phyloP scores from a whole-genome alignment of 2,113 vertebrate species.

The Peromyscus californicus region DNA sequence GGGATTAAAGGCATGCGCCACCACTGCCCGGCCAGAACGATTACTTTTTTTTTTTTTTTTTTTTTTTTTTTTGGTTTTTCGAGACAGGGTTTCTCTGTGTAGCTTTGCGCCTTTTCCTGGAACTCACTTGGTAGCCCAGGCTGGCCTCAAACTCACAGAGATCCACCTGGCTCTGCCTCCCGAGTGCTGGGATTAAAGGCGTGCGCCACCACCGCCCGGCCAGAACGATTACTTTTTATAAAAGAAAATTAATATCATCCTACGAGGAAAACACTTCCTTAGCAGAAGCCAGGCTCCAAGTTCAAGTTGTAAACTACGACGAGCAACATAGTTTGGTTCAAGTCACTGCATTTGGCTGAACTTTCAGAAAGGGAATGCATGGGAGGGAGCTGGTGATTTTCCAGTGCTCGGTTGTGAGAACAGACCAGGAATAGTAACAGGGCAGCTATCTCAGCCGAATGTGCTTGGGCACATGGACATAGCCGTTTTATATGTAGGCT shows the following conservation, averaged over 20 bases:
- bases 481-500: conserved; percentile 8
- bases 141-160: too few relatives aligned
- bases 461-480: background rate
- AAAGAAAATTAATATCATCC: background rate
- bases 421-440: background rate
- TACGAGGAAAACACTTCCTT: conserved; percentile 1
- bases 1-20: too few relatives aligned
- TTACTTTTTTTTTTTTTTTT: too few relatives aligned
- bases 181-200: too few relatives aligned
- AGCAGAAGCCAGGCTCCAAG: conserved; percentile 10
- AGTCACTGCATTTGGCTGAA: background rate
- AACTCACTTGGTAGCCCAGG: too few relatives aligned
- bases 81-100: too few relatives aligned
- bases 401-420: background rate
- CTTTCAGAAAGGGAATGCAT: conserved; percentile 29
- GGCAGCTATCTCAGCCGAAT: background rate
- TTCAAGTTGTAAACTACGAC: conserved; percentile 23
- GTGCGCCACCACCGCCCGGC: too few relatives aligned
- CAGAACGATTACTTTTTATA: background rate
- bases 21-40: background rate
- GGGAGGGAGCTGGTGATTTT: background rate
- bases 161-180: too few relatives aligned
- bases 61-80: too few relatives aligned
- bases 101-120: too few relatives aligned
- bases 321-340: background rate